Evolutionary conservation across 2,888 invertebrate species (phyloP).

Genomic region (Nemotelus nigrinus): DNA sequence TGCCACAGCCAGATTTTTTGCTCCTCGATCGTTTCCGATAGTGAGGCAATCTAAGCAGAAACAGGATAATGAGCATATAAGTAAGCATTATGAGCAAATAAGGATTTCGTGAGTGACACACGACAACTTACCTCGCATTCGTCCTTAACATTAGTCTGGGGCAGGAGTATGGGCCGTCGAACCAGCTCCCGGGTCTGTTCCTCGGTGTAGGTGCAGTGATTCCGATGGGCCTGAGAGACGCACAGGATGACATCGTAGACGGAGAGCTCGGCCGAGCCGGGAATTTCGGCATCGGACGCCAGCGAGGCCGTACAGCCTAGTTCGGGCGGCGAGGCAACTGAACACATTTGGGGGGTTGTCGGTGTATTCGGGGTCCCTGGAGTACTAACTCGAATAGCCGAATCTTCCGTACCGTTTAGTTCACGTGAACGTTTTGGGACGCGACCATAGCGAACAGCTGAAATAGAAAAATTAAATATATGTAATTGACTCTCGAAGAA

Average conservation of each 20-base stretch:
- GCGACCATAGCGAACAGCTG: constrained; percentile 95
- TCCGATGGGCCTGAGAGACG: constrained; percentile 85
- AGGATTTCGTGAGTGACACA: neutral
- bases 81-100: neutral
- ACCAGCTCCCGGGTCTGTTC: constrained; percentile 79
- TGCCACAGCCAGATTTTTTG: constrained; percentile 89
- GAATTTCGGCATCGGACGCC: constrained; percentile 66
- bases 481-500: neutral
- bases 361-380: constrained; percentile 66
- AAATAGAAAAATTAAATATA: constrained; percentile 49
- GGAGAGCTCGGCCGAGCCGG: constrained; percentile 70
- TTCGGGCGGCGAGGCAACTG: constrained; percentile 64
- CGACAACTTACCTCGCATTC: constrained; percentile 52
- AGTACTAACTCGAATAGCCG: constrained; percentile 64
- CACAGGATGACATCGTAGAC: constrained; percentile 83
- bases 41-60: constrained; percentile 67
- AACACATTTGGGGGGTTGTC: constrained; percentile 66
- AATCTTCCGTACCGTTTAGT: constrained; percentile 67
- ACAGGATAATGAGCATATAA: neutral
- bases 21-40: constrained; percentile 74
- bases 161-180: constrained; percentile 75
- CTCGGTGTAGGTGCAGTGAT: constrained; percentile 88
- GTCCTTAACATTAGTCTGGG: constrained; percentile 63
- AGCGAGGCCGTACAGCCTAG: constrained; percentile 60
- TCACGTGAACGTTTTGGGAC: constrained; percentile 94